These are phyloP conservation scores for Gymnothorax javanicus DNA, from an alignment of 2,797 vertebrate species.

Conservation along the genomic window DNA sequence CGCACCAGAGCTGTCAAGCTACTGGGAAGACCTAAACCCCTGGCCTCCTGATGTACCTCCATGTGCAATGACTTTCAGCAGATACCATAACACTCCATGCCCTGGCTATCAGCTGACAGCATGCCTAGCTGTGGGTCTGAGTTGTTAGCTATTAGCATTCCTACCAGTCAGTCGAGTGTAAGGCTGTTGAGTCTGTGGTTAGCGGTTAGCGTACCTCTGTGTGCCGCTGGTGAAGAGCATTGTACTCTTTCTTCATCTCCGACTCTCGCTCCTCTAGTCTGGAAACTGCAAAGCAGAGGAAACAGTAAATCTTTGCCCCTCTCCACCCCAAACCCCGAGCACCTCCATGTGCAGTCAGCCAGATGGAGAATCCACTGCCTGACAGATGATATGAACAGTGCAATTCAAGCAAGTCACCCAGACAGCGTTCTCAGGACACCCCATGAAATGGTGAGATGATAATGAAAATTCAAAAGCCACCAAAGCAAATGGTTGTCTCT, in stretches of 20 bases:
- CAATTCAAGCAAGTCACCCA: neutral
- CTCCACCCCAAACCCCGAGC: too few relatives aligned
- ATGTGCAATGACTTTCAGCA: neutral
- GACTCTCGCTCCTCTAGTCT: slow-evolving; percentile 93
- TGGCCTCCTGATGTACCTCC: neutral
- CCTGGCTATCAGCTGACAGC: neutral
- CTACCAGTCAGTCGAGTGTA: neutral
- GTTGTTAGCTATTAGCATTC: neutral
- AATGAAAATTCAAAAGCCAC: neutral
- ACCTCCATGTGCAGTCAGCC: neutral
- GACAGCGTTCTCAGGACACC: neutral
- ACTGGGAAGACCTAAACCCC: too few relatives aligned
- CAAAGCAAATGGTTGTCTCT: neutral
- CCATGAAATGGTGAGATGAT: neutral
- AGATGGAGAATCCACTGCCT: neutral
- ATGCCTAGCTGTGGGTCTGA: neutral
- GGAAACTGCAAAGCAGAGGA: slow-evolving; percentile 73
- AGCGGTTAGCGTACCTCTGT: slow-evolving; percentile 80
- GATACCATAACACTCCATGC: neutral
- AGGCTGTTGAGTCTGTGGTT: neutral
- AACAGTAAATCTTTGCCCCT: neutral
- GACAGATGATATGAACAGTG: neutral
- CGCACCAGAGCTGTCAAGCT: too few relatives aligned
- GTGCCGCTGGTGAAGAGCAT: slow-evolving; percentile 94
- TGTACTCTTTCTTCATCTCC: slow-evolving; percentile 98